Percentiles rank a stretch among this genome's conserved stretches.
phyloP scores from a whole-genome alignment of 1,140 invertebrate species.

The Brachionus angularis region DNA sequence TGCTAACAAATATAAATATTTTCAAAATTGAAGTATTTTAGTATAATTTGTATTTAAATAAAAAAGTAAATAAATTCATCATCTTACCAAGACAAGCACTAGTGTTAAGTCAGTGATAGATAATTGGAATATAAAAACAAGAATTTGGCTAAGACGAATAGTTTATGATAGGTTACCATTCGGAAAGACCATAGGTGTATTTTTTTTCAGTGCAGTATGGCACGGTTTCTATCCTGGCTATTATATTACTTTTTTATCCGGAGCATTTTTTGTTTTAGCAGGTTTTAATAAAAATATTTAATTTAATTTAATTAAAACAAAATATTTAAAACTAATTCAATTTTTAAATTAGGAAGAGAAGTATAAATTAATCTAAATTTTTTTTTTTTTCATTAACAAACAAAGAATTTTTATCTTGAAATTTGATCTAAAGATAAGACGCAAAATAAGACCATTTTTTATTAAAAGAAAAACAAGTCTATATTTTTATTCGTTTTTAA shows the following conservation, averaged over 20 bases:
- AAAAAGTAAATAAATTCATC: too few relatives aligned
- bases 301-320: background rate
- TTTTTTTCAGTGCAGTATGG: constrained; percentile 84
- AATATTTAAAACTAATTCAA: background rate
- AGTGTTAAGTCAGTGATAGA: constrained; percentile 63
- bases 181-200: constrained; percentile 66
- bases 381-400: background rate
- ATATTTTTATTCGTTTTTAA: background rate
- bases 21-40: constrained; percentile 58
- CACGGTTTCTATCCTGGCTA: constrained; percentile 95
- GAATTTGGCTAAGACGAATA: constrained; percentile 72
- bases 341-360: constrained; percentile 8
- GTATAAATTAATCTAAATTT: background rate
- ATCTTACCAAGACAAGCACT: constrained; percentile 51
- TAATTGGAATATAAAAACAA: constrained; percentile 83
- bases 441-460: constrained; percentile 1
- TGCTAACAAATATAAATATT: constrained; percentile 81
- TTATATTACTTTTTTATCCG: constrained; percentile 85
- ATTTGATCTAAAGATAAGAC: background rate
- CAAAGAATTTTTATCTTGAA: background rate
- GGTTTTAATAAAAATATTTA: background rate
- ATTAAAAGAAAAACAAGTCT: background rate
- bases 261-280: constrained; percentile 62
- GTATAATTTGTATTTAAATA: constrained; percentile 66
- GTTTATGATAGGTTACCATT: constrained; percentile 73